Evolutionary conservation across 2,888 invertebrate genomes (phyloP), one percentile per base, ranked within the genome.

Genomic region (Heliconius charithonia): DNA sequence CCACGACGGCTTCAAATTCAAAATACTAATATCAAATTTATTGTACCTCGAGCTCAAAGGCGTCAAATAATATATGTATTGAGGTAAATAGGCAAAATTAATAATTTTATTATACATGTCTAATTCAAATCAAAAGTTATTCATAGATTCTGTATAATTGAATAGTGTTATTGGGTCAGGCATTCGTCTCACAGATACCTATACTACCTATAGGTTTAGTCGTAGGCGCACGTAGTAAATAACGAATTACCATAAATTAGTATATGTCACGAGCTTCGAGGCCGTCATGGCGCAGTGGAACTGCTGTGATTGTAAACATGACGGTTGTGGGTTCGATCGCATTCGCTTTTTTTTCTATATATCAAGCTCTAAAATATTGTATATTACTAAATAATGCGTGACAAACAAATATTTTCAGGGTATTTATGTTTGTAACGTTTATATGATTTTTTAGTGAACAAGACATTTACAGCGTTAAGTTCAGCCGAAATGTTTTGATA

Each of bases 181-280:
- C 29, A 71, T 72, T 72, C 72, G 56, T 72, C 72, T 72, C 22
- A 62, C 62, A 62, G 56, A 4, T 32, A 6, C 32, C 4, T 32
- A 29, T 29, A 4, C 32, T 32, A 32, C 32, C 13, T 45, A 45
- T 45, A 4, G 41, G 41, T 16, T 13, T n/a, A 41, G 67, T n/a
- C 56, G 72, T 56, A 71, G 71, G 56, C 71, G 71, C 72, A 13
- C 32, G 25, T 32, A 59, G 72, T 72, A 72, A 72, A 72, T 37
- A n/a, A 71, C 7, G 9, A 32, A 71, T 56, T 71, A 72, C 59
- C 72, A 72, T 59, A 72, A 72, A 72, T 37, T 59, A 72, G 37
- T 56, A 16, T 56, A 71, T 59, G 32, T n/a, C 72, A 25, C n/a
- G n/a, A 59, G 59, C 37, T 4, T 27, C 25, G 27, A 63, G 27